Conservation (phyloP, 1,140 invertebrate genomes). For the Halictus rubicundus region DNA sequence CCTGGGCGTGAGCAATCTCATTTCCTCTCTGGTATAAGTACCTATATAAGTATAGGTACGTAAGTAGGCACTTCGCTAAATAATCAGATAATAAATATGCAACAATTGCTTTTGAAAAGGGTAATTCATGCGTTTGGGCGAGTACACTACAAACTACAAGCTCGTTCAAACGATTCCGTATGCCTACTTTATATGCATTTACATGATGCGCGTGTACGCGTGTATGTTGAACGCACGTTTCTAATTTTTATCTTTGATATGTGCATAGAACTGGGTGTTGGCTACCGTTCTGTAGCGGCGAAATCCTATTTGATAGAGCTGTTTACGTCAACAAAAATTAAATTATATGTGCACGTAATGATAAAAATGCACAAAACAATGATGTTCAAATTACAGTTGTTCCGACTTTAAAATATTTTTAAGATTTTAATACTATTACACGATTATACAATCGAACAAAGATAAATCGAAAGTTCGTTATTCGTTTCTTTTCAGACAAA, state of each 20-base stretch:
- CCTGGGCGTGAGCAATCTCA: no score
- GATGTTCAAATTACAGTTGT: background rate
- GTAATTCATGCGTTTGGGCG: no score
- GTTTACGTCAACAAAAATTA: background rate
- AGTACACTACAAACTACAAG: no score
- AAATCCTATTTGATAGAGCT: background rate
- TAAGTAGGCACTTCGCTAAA: no score
- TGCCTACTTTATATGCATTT: no score
- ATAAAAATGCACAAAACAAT: background rate
- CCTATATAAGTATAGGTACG: no score
- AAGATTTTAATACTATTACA: background rate
- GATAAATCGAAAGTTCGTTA: background rate
- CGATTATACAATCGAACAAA: background rate
- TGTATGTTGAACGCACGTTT: no score
- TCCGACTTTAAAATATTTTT: background rate
- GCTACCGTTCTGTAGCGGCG: background rate
- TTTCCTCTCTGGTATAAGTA: no score
- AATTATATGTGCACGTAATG: background rate
- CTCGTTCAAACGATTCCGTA: no score
- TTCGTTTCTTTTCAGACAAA: background rate
- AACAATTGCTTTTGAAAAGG: no score
- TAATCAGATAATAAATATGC: background rate
- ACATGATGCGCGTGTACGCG: no score
- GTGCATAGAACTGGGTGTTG: background rate
- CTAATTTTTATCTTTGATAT: background rate